Percentiles rank a stretch among this genome's conserved stretches.
phyloP scores from a whole-genome alignment of 2,888 invertebrate genomes.

The Melinopterus prodromus region DNA sequence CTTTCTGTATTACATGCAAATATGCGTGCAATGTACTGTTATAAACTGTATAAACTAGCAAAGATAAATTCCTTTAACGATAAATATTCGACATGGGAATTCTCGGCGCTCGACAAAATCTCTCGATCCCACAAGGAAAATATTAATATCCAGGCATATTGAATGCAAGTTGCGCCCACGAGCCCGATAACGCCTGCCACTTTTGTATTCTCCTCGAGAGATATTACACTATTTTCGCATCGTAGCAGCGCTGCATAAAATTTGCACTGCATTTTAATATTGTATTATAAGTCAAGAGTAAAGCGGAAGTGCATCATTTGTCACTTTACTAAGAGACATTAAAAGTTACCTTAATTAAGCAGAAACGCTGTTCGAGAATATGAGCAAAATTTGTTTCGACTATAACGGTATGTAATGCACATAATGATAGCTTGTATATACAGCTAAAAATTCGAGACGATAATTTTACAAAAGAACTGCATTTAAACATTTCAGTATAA shows the following conservation, averaged over 20 bases:
- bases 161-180: background rate
- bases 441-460: too few relatives aligned
- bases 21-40: background rate
- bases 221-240: background rate
- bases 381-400: too few relatives aligned
- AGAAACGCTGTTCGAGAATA: background rate
- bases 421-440: too few relatives aligned
- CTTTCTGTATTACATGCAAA: background rate
- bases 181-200: background rate
- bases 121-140: background rate
- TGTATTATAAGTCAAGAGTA: background rate
- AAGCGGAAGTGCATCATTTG: background rate
- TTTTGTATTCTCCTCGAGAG: background rate
- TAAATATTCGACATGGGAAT: background rate
- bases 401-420: too few relatives aligned
- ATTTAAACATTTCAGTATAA: too few relatives aligned
- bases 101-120: background rate
- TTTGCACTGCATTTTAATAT: background rate
- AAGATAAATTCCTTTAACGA: background rate
- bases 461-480: too few relatives aligned
- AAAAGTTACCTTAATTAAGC: background rate
- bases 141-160: background rate
- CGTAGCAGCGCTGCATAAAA: background rate
- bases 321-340: background rate
- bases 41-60: background rate